Evolutionary conservation across 2,888 invertebrate species (phyloP).

Genomic region (Platycheirus albimanus): DNA sequence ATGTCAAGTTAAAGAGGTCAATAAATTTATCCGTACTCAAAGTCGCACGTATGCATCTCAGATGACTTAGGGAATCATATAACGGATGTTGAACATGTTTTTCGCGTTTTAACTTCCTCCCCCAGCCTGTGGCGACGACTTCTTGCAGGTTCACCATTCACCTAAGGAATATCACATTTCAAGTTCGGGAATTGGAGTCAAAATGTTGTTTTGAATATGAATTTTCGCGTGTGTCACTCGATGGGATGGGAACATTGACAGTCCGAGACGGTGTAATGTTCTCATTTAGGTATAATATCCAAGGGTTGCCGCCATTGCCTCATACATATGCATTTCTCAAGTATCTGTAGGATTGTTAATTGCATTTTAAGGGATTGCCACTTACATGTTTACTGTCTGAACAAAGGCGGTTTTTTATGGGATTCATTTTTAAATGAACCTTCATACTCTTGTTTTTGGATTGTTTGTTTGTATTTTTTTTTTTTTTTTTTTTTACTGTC

Average conservation of each 20-base stretch:
- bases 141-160: slow-evolving; percentile 20
- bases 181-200: slow-evolving; percentile 51
- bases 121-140: neutral
- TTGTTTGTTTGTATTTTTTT: neutral
- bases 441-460: slow-evolving; percentile 7
- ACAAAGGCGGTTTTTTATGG: slow-evolving; percentile 8
- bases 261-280: slow-evolving; percentile 35
- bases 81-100: slow-evolving; percentile 69
- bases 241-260: slow-evolving; percentile 31
- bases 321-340: neutral
- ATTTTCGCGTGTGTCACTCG: slow-evolving; percentile 8
- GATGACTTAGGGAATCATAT: slow-evolving; percentile 47
- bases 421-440: slow-evolving; percentile 21
- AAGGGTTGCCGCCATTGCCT: slow-evolving; percentile 51
- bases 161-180: slow-evolving; percentile 41
- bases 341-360: slow-evolving; percentile 29
- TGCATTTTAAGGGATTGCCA: slow-evolving; percentile 53
- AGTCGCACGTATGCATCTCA: slow-evolving; percentile 19
- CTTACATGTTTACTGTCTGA: slow-evolving; percentile 43
- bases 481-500: slow-evolving; percentile 11
- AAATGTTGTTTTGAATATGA: slow-evolving; percentile 36
- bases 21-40: slow-evolving; percentile 45
- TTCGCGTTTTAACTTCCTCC: slow-evolving; percentile 52
- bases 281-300: slow-evolving; percentile 8
- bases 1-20: slow-evolving; percentile 69